phyloP scores from a whole-genome alignment of 2,888 invertebrate genomes.

The Bellardia pandia region DNA sequence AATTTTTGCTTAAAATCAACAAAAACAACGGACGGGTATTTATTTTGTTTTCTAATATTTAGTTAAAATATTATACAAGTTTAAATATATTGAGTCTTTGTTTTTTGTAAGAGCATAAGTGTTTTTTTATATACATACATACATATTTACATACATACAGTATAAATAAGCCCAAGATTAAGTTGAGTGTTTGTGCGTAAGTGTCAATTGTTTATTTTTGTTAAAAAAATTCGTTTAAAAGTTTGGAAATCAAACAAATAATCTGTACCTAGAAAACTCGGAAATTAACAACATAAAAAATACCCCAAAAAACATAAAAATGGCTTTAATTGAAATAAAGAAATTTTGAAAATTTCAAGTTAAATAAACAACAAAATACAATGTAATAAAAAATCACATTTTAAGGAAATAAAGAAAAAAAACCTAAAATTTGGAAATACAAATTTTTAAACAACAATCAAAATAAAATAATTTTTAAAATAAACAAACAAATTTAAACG shows the following conservation, averaged over 20 bases:
- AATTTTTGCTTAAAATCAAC: conserved; percentile 43
- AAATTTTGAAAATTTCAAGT: conserved; percentile 13
- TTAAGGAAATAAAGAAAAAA: background rate
- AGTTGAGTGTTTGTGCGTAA: conserved; percentile 39
- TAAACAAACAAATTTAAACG: too few species aligned
- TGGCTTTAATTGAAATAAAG: conserved; percentile 1
- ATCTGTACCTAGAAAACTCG: conserved; percentile 19
- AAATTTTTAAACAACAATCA: too few species aligned
- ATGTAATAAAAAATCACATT: conserved; percentile 12
- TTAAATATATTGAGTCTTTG: conserved; percentile 13
- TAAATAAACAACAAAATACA: conserved; percentile 8
- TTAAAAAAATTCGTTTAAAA: conserved; percentile 42
- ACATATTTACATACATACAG: too few species aligned
- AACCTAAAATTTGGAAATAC: background rate
- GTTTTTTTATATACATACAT: background rate
- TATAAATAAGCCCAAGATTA: background rate
- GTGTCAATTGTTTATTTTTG: conserved; percentile 65
- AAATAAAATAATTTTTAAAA: too few species aligned
- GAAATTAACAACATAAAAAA: conserved; percentile 18
- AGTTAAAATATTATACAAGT: conserved; percentile 16
- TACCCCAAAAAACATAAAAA: background rate
- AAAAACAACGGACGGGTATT: conserved; percentile 38
- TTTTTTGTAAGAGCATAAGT: conserved; percentile 13
- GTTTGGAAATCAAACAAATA: conserved; percentile 37
- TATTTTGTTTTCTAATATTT: conserved; percentile 39